Base-by-base conservation (phyloP, 2,113 vertebrate species). In the Myiozetetes cayanensis region DNA sequence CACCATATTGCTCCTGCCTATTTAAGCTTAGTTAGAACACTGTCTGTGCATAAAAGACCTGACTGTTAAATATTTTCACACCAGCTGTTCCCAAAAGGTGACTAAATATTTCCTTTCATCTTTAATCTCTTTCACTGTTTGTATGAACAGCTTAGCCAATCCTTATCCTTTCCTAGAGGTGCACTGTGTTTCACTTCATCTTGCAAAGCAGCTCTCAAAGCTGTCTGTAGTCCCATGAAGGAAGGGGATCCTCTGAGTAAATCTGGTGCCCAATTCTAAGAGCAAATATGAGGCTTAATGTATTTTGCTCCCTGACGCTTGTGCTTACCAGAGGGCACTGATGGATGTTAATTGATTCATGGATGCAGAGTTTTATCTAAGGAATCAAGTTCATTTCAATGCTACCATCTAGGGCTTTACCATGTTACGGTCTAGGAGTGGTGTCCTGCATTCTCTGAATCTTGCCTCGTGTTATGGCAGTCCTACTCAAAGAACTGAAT, bases 41-140 rank as follows among this genome's bases (percentile, higher is more conserved):
- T 49, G 61, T 63, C 19, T 49, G 62, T 56, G 27, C 62, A 87
- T 74, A 49, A 88, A 96, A 89, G 87, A 82, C 61, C 65, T 90
- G 75, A 52, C 87, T 79, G 46, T 94, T 94, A 95, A 95, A 94
- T 96, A 95, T 96, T 94, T 96, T 94, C 87, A 93, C 85, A 90
- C 80, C 89, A 87, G 89, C 94, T 94, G 95, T 83, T 96, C 92
- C 83, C 87, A 55, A 96, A 96, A 97, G 93, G 91, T 96, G 96
- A 89, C 90, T 92, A 94, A 96, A 96, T 95, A 96, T 96, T 96
- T 96, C 74, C 85, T 95, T 97, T 95, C 59, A 95, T 94, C 87
- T 96, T 90, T 96, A 95, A 96, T 97, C 85, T 94, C 87, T 77
- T 93, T 39, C 47, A 53, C 20, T 68, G 89, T 89, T 96, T 94